A percentile compares a stretch with the other conserved stretches of the same genome.
phyloP scores from a whole-genome alignment of 2,797 vertebrate species.

The Hirundo rustica region DNA sequence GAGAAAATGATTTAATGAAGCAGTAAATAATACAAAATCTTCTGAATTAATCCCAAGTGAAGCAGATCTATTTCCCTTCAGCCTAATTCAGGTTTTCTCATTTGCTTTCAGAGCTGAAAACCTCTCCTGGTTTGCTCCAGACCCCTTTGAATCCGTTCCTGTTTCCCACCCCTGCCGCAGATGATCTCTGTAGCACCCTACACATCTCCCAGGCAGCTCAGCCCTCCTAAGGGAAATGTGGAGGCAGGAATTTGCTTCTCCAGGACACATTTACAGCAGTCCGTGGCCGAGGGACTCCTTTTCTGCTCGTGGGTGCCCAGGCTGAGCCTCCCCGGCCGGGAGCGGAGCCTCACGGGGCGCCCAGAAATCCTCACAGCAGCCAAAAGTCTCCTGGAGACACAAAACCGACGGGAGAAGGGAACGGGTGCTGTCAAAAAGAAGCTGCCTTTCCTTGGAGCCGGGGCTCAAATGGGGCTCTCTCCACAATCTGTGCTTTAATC shows the following conservation, averaged over 20 bases:
- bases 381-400: background rate
- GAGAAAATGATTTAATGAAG: background rate
- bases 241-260: background rate
- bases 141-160: background rate
- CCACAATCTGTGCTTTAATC: background rate
- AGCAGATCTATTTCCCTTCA: background rate
- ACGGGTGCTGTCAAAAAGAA: background rate
- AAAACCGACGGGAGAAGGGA: background rate
- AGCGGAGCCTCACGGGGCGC: background rate
- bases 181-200: background rate
- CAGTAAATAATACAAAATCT: background rate
- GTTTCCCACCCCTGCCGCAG: background rate
- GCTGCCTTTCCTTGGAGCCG: background rate
- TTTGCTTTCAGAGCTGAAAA: background rate
- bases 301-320: background rate
- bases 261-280: background rate
- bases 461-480: background rate
- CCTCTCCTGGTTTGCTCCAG: background rate
- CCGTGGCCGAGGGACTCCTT: background rate
- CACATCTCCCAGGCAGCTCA: constrained; percentile 30
- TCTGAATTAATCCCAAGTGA: background rate
- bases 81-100: background rate
- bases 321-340: background rate
- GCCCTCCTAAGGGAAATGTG: background rate
- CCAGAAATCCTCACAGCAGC: background rate